These are phyloP conservation scores for Limnodromus scolopaceus DNA, from an alignment of 2,797 vertebrate genomes.

Conservation along the genomic window DNA sequence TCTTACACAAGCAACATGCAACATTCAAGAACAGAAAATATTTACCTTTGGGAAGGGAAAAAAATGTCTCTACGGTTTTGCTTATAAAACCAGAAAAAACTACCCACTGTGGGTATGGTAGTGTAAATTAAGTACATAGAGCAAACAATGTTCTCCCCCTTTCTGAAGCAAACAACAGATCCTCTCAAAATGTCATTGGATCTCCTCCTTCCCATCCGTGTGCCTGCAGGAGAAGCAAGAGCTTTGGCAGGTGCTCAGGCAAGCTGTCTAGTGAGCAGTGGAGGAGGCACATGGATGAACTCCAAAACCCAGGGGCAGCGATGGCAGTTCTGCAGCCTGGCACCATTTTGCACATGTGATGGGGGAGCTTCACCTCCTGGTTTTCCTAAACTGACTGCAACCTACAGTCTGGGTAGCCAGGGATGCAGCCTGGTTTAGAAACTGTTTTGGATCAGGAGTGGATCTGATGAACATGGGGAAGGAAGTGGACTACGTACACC, in stretches of 20 bases:
- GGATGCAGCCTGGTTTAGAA: background rate
- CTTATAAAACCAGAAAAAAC: background rate
- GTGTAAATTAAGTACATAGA: background rate
- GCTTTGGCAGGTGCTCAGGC: background rate
- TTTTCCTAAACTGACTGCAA: background rate
- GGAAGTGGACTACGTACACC: background rate
- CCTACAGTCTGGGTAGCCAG: background rate
- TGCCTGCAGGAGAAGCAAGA: background rate
- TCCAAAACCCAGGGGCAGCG: background rate
- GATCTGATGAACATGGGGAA: background rate
- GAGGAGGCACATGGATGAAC: background rate
- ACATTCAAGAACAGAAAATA: conserved; percentile 15
- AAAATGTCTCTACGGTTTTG: background rate
- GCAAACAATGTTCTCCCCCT: background rate
- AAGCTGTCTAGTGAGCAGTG: background rate
- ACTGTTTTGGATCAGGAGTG: background rate
- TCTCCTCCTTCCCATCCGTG: background rate
- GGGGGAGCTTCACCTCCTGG: background rate
- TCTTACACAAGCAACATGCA: background rate
- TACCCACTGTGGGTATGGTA: rapidly evolving
- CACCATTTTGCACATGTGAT: background rate
- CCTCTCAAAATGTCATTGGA: background rate
- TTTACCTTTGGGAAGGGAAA: background rate
- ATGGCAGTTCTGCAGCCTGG: background rate
- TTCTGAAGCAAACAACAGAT: background rate